A percentile compares a stretch with the other conserved stretches of the same genome.
These are phyloP conservation scores for Myoxocephalus aenaeus DNA, from an alignment of 2,797 vertebrate genomes.

Conservation along the genomic window DNA sequence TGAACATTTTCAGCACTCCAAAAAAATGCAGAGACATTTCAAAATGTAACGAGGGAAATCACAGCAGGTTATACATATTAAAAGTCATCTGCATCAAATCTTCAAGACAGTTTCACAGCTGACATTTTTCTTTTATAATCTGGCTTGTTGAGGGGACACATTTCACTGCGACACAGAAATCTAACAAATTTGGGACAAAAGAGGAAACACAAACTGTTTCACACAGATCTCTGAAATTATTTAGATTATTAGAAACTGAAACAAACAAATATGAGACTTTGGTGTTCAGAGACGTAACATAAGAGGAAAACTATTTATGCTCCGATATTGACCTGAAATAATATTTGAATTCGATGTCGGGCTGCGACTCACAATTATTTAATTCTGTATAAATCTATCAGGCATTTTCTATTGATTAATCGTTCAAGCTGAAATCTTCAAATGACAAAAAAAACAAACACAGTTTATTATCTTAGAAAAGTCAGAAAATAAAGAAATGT, in stretches of 20 bases:
- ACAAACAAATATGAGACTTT: not conserved
- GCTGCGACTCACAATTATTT: not conserved
- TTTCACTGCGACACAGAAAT: not conserved
- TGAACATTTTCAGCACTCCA: not conserved
- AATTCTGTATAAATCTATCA: not conserved
- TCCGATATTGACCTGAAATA: conserved; percentile 7
- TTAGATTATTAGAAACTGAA: not conserved
- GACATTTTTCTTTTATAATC: not conserved
- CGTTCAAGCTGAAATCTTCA: not conserved
- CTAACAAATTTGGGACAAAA: not conserved
- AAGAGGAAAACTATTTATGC: not conserved
- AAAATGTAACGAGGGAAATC: not conserved
- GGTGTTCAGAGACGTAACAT: not conserved
- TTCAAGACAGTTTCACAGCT: not conserved
- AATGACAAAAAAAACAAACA: not conserved
- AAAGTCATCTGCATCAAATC: not conserved
- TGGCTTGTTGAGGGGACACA: not conserved
- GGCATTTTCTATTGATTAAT: not conserved
- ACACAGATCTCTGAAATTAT: not conserved
- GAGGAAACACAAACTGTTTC: not conserved
- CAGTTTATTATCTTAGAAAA: not conserved
- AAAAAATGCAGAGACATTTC: not conserved
- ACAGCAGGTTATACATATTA: not conserved
- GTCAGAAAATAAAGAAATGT: not conserved
- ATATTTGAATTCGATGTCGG: not conserved